Base-by-base conservation (phyloP, 1,140 invertebrate species). In the Nasonia longicornis region DNA sequence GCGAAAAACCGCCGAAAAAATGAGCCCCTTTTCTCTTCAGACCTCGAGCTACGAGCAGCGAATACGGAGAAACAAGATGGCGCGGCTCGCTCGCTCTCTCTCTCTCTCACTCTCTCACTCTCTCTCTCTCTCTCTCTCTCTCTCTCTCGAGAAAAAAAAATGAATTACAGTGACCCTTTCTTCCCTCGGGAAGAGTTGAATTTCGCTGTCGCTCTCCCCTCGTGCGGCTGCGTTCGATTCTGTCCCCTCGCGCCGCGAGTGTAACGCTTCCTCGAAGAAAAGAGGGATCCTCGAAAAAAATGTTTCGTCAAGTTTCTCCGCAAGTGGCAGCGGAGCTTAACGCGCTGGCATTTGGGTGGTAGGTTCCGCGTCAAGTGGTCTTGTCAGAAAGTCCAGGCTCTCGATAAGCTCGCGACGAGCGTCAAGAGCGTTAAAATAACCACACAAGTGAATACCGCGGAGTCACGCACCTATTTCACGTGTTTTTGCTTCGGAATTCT, bases 111-210 rank as follows among this genome's bases (percentile, higher is more conserved):
- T 14, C 26, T 26, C 26, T 26, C 26, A 1, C 26, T 26, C 26
- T 26, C 26, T 1, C 26, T 26, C 26, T 26, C 26, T 26, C 26
- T 26, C 26, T 26, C 26, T 26, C 26, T 74, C 38, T 12, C 10
- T 74, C 38, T 12, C 10, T 14, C 8, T 72, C 22, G 31, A 38
- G 48, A 26, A 75, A 80, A 67, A 26, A 75, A 80, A 80, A 38
- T 4, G 35, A 75, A 80, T 75, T 66, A 80, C 72, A 52, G 26
- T 31, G 71, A 67, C 8, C 42, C 63, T 75, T 80, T 67, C 48
- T 74, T 80, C 71, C 48, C 14, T 16, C 12, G 45, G 38, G n/a
- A 80, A 38, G 63, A 75, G 26, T 80, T 66, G 20, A 22, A 75
- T 75, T 69, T 75, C n/a, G 38, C n/a, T 45, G 31, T 64, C 14